Evolutionary conservation across 2,797 vertebrate genomes (phyloP).

Genomic region (Aulostomus chinensis): DNA sequence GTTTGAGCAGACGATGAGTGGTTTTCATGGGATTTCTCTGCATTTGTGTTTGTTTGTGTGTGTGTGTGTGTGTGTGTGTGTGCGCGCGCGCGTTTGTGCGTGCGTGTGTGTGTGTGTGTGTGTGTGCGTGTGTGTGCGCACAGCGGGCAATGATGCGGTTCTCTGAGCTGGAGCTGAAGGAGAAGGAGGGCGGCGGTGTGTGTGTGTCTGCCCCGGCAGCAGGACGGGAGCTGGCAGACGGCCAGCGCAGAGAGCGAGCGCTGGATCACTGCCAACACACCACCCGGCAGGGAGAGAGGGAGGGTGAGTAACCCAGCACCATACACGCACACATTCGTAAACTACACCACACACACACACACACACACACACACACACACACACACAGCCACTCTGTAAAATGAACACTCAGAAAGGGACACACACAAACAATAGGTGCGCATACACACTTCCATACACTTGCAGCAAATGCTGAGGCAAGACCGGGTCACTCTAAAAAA

Average conservation of each 20-base stretch:
- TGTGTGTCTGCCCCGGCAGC: slow-evolving; percentile 77
- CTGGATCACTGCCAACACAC: slow-evolving; percentile 78
- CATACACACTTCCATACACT: slow-evolving; percentile 44
- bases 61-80: slow-evolving; percentile 77
- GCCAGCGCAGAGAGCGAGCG: slow-evolving; percentile 79
- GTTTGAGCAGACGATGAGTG: slow-evolving; percentile 63
- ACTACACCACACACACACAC: slow-evolving; percentile 3
- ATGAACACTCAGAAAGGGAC: slow-evolving; percentile 44
- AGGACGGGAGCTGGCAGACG: slow-evolving; percentile 83
- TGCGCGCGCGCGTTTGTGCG: slow-evolving; percentile 79
- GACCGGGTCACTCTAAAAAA: slow-evolving; percentile 70
- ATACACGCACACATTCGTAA: slow-evolving; percentile 24
- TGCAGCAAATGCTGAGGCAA: slow-evolving; percentile 68
- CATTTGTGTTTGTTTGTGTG: slow-evolving; percentile 69
- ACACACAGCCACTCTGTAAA: slow-evolving; percentile 32
- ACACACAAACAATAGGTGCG: slow-evolving; percentile 58
- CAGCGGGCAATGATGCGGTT: slow-evolving; percentile 99
- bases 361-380: slow-evolving; percentile 18
- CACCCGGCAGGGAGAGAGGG: slow-evolving; percentile 78
- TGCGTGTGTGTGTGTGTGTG: slow-evolving; percentile 78
- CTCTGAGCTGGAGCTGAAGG: slow-evolving; percentile 99
- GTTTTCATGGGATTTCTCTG: slow-evolving; percentile 76
- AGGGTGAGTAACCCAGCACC: slow-evolving; percentile 76
- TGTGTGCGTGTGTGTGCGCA: slow-evolving; percentile 77
- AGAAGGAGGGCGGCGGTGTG: slow-evolving; percentile 88